Evolutionary conservation across 2,797 vertebrate genomes (phyloP), one percentile per base, ranked within the genome.

Genomic region (Xenentodon cancila): DNA sequence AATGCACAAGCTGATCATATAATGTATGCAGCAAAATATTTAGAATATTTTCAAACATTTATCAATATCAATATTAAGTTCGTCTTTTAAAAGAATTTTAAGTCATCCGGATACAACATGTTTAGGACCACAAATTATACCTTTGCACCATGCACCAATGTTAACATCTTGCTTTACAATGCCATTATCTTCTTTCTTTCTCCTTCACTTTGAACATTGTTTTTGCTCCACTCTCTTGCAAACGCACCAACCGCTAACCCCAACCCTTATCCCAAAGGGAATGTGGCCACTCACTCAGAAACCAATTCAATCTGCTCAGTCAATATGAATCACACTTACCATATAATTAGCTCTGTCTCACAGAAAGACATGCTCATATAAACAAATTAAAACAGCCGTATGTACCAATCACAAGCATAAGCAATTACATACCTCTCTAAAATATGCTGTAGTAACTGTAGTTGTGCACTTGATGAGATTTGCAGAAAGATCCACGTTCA

Each of bases 271-370:
- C 55, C 59, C 64, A 30, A 25, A 50, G 69, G 75, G 53, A 42
- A 60, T 44, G 48, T 13, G n/a, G 59, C 65, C 9, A 21, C 50
- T 72, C 44, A 43, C 18, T 59, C 58, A 46, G 55, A 44, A 45
- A 46, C 44, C 62, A 59, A 75, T 64, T 77, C 68, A 74, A 79
- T 81, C 80, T 53, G 34, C 34, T 67, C 53, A 63, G 65, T 82
- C 76, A 63, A 80, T 77, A 60, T 1, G 2, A 55, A 0, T 11
- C 46, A 53, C 45, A 73, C 57, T 7, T n/a, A 21, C 17, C 57
- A 16, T 53, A 20, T 80, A 74, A 84, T 80, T 64, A 82, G 60
- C 71, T 61, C 47, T 46, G 52, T 51, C 57, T 20, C 59, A 53
- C 48, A 18, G n/a, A 59, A 6, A 62, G n/a, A 50, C 40, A 43